Conservation (phyloP, 2,888 invertebrate genomes). For the Cetonia aurata region DNA sequence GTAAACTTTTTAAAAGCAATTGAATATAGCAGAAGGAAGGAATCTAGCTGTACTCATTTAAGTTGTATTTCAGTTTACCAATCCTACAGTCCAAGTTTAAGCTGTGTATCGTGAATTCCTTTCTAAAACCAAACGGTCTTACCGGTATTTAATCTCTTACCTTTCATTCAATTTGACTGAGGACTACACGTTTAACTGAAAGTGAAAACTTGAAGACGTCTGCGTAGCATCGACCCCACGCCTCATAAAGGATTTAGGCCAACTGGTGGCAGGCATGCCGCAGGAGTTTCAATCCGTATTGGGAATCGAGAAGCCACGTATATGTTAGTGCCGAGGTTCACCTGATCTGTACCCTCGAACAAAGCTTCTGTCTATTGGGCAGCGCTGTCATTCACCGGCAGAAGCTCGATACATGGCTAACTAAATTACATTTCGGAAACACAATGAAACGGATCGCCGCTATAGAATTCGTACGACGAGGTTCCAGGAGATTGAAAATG, state of each 20-base stretch:
- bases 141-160: too few species aligned
- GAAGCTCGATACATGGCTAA: constrained; percentile 43
- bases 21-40: too few species aligned
- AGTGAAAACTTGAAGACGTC: constrained; percentile 34
- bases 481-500: constrained; percentile 26
- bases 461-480: constrained; percentile 15
- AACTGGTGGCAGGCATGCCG: constrained; percentile 47
- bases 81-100: too few species aligned
- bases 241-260: constrained; percentile 50
- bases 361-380: constrained; percentile 40
- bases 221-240: neutral
- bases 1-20: too few species aligned
- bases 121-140: too few species aligned
- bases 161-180: constrained; percentile 16
- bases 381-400: constrained; percentile 41
- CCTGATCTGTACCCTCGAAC: constrained; percentile 43
- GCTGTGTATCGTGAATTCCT: too few species aligned
- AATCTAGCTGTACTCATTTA: too few species aligned
- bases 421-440: constrained; percentile 44
- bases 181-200: neutral
- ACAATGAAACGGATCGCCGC: constrained; percentile 40
- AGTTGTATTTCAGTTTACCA: too few species aligned
- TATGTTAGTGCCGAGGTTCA: constrained; percentile 45
- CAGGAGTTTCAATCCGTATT: constrained; percentile 48
- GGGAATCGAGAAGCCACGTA: constrained; percentile 42